Evolutionary conservation across 2,797 vertebrate genomes (phyloP), one percentile per base, ranked within the genome.

Genomic region (Acridotheres tristis): DNA sequence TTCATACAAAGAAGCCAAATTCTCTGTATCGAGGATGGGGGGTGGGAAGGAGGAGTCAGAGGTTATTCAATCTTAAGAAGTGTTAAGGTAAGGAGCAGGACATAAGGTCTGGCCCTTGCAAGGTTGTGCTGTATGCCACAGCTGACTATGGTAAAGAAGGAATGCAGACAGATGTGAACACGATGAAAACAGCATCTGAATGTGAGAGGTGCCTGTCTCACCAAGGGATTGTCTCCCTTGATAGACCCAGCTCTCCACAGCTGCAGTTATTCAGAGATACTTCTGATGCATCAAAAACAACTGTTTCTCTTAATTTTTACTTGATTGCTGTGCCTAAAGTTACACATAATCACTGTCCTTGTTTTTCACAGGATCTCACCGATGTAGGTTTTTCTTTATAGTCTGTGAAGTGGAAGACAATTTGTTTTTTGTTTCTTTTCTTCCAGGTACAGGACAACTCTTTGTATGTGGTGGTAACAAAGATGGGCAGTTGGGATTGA

Each of bases 401-500:
- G 18, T 66, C 16, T 69, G 25, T 71, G 65, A 71, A 65, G 13
- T 65, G 13, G 9, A 76, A 45, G 1, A 0, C 20, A 4, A 16
- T 19, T 66, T 45, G 9, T 53, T 69, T 55, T 47, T 57, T 62
- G 45, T 18, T 40, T 51, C 10, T 92, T 66, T 57, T 15, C 66
- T 95, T 88, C 40, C 93, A 99, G 99, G 97, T 42, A 76, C 50
- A 7, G 99, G 99, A 73, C 95, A 98, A 11, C 97, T 99, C 79
- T 98, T 98, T 95, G 98, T 99, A 32, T 99, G 99, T 89, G 99
- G 99, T 81, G 98, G 98, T 88, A 99, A 99, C 95, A 97, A 98
- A 97, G 98, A 97, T 88, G 99, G 99, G 21, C 99, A 99, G 90
- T 67, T 99, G 96, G 99, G 99, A 42, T 95, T 99, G 66, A 97